These are phyloP conservation scores for Phalanger gymnotis DNA, from an alignment of 2,797 vertebrate genomes.

Conservation along the genomic window DNA sequence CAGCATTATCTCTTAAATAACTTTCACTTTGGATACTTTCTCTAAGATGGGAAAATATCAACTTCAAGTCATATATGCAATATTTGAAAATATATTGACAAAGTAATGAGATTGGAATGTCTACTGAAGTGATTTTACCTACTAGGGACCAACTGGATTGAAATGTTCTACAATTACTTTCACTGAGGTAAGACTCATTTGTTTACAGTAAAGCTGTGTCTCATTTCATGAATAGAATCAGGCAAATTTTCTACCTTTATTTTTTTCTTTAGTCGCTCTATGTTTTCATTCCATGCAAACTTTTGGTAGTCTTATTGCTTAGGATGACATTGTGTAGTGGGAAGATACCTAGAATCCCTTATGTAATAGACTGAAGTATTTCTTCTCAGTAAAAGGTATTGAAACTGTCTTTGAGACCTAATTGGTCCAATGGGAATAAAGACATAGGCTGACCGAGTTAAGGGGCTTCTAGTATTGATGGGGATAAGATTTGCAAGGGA, in stretches of 20 bases:
- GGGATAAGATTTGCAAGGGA: no score
- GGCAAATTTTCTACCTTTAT: neutral
- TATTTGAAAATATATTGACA: slow-evolving; percentile 23
- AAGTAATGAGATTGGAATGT: slow-evolving; percentile 15
- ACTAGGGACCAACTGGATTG: neutral
- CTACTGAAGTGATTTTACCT: slow-evolving; percentile 42
- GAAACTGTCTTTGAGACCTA: neutral
- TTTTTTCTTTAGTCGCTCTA: neutral
- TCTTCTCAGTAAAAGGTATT: neutral
- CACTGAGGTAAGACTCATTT: neutral
- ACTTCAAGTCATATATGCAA: slow-evolving; percentile 28
- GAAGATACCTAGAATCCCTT: neutral
- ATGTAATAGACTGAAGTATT: neutral
- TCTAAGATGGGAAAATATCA: slow-evolving; percentile 42
- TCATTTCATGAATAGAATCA: slow-evolving; percentile 26
- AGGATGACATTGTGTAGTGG: neutral
- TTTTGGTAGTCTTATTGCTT: slow-evolving; percentile 3
- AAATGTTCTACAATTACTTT: slow-evolving; percentile 34
- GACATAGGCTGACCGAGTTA: neutral
- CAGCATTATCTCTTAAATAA: slow-evolving; percentile 37
- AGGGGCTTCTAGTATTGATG: neutral
- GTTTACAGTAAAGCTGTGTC: neutral
- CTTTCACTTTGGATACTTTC: slow-evolving; percentile 6
- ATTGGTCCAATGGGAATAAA: neutral
- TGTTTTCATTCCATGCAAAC: neutral